phyloP scores from a whole-genome alignment of 2,888 invertebrate species.

The Melinaea menophilus region DNA sequence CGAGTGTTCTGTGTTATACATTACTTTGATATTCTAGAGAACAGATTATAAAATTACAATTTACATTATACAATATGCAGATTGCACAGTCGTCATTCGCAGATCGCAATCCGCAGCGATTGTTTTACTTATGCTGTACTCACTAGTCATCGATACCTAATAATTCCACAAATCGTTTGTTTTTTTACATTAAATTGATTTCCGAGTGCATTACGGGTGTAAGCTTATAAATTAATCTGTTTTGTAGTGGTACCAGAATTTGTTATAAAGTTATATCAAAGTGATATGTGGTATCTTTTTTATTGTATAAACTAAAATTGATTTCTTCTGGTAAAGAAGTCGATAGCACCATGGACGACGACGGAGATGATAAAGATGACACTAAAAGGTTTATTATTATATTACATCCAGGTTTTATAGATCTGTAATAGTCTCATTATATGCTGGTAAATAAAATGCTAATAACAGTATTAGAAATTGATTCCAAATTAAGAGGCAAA shows the following conservation, averaged over 20 bases:
- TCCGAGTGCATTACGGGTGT: background rate
- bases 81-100: no score
- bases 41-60: no score
- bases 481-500: background rate
- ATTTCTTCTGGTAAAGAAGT: constrained; percentile 13
- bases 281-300: constrained; percentile 4
- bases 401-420: constrained; percentile 3
- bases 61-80: no score
- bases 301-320: constrained; percentile 13
- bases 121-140: no score
- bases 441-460: background rate
- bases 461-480: background rate
- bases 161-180: background rate
- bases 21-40: no score
- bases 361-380: constrained; percentile 90
- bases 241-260: background rate
- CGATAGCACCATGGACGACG: constrained; percentile 82
- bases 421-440: no score
- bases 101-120: no score
- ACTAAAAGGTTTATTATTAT: constrained; percentile 82
- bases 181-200: background rate
- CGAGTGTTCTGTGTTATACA: no score
- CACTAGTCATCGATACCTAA: no score
- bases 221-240: constrained; percentile 6
- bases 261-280: background rate